Base-by-base conservation (phyloP, 1,140 invertebrate species). In the Drosophila ohnishii region DNA sequence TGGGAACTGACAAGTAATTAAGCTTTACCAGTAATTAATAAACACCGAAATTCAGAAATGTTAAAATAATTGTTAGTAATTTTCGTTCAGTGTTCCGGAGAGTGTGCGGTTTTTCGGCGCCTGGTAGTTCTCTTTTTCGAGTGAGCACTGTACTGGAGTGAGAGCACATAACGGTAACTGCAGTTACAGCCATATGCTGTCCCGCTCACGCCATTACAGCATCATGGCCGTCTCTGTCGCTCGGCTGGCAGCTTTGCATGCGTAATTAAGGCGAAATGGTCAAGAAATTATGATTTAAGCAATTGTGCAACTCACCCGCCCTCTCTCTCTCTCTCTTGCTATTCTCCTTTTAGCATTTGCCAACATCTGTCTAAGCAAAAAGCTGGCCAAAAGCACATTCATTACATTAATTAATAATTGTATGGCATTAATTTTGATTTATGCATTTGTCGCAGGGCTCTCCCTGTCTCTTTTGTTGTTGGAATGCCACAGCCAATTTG, bases 391-490 rank as follows among this genome's bases (percentile, higher is more conserved):
- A 65, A 34, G 51, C 75, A 75, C 80, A 87, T 87, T 87, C 86
- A 87, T 88, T 84, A 83, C 48, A 71, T 88, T 84, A 88, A 87
- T 87, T 88, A 87, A 87, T 88, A 88, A 83, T 87, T 87, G 64
- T 67, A 57, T 74, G 80, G 73, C 84, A 88, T 87, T 87, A 80
- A 88, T 88, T 87, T 81, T 87, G 84, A 88, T 87, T 87, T 87
- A 88, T 87, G 87, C 83, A 83, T 87, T 57, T 80, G 51, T 66
- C 14, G 14, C 35, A 40, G 30, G 55, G 39, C 37, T 50, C 19
- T 22, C 47, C 14, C 25, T 37, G 10, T 37, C n/a, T 28, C 16
- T 47, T 7, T 32, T 25, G 42, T 42, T 64, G 39, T 71, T 71
- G 51, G 67, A 72, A 71, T 72, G 66, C 32, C 65, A 34, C 1